Base-by-base conservation (phyloP, 2,888 invertebrate species). In the Plutella xylostella region DNA sequence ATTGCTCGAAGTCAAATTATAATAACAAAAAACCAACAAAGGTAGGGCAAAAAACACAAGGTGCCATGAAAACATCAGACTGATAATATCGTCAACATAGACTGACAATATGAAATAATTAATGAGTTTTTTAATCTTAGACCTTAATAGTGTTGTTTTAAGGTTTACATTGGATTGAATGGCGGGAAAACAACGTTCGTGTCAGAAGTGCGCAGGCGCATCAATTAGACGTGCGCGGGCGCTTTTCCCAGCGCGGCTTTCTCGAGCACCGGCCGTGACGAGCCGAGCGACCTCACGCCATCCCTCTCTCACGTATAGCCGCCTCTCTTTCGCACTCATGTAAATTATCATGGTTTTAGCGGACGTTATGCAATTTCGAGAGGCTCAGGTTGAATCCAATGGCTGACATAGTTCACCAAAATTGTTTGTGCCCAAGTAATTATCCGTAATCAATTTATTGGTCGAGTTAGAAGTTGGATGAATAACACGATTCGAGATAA, bases 161-260 rank as follows among this genome's bases (percentile, higher is more conserved):
- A 9, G 9, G 25, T 4, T 28, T 4, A n/a, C n/a, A 28, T 6
- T 28, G 3, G 28, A 12, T n/a, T 34, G 34, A 9, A 9, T 7
- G 47, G 49, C 51, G 54, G 56, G 56, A 58, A 58, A 58, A 55
- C 55, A 51, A 30, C 37, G 54, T 55, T 58, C 56, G 54, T 55
- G 55, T 55, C 49, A 40, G 33, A 47, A 20, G 20, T 14, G n/a
- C 30, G 43, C 43, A 43, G 25, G 43, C 43, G 37, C 43, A 35
- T 43, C 42, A 42, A 42, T 42, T 42, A 42, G 42, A 42, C 49
- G 50, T 53, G 55, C 54, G 53, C 57, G 43, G 44, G 52, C 56
- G 57, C 57, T 59, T 57, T 59, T 56, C 37, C 43, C 45, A 51
- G 47, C 30, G 49, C 55, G 51, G 56, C 48, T 34, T 31, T 53